A percentile compares a stretch with the other conserved stretches of the same genome.
Conservation (phyloP, 2,113 vertebrate genomes). For the Tragelaphus scriptus region DNA sequence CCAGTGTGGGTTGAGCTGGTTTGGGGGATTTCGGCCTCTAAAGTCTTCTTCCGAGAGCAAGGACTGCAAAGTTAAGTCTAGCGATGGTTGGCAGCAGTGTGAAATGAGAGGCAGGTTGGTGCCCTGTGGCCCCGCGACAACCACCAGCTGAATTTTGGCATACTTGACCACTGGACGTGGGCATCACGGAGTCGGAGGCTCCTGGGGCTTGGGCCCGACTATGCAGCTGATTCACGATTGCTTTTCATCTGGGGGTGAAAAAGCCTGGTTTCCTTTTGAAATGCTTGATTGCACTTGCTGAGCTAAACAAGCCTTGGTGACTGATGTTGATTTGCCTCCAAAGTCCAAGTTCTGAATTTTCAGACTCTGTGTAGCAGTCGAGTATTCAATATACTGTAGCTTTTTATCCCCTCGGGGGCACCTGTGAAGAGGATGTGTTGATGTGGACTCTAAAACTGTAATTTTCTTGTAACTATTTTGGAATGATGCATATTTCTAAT, state of each 20-base stretch:
- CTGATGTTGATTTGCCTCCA: conserved; percentile 19
- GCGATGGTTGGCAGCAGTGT: not conserved
- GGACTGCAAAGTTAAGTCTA: not conserved
- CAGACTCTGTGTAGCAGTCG: conserved; percentile 50
- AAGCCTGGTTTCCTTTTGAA: not conserved
- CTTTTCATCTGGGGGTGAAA: not conserved
- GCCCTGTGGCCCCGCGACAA: not conserved
- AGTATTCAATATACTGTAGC: conserved; percentile 54
- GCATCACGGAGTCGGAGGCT: not conserved
- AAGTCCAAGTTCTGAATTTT: conserved; percentile 34
- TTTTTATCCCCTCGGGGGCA: conserved; percentile 39
- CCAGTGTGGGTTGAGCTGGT: not conserved
- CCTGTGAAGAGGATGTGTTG: conserved; percentile 72
- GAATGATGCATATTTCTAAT: conserved; percentile 80
- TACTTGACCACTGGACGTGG: not conserved
- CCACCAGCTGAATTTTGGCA: not conserved
- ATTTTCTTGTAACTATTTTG: conserved; percentile 78
- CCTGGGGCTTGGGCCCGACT: not conserved
- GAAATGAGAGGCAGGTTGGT: not conserved
- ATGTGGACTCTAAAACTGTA: conserved; percentile 74
- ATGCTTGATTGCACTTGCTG: conserved; percentile 13
- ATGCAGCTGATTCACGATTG: not conserved
- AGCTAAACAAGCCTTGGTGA: conserved; percentile 41
- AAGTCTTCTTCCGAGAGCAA: not conserved
- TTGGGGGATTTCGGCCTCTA: not conserved